These are phyloP conservation scores for Vipera ursinii DNA, from an alignment of 2,797 vertebrate genomes.

Conservation along the genomic window DNA sequence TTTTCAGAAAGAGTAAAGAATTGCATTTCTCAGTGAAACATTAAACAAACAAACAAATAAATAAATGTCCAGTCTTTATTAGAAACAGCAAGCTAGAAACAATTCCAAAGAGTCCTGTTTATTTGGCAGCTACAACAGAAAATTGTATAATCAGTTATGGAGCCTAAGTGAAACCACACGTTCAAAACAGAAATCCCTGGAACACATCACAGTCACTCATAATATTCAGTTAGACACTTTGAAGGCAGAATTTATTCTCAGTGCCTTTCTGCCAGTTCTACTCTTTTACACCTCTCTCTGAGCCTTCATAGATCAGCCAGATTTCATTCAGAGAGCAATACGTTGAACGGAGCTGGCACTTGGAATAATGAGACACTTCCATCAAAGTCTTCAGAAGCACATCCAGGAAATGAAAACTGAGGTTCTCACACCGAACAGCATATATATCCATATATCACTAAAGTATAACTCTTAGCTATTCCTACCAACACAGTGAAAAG, in stretches of 20 bases:
- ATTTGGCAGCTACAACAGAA: slow-evolving; percentile 1
- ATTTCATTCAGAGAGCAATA: neutral
- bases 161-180: slow-evolving; percentile 6
- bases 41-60: neutral
- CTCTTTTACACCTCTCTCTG: neutral
- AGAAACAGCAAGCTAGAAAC: neutral
- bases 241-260: neutral
- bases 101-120: neutral
- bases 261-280: neutral
- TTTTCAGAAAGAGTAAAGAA: neutral
- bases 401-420: neutral
- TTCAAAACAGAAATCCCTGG: neutral
- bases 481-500: neutral
- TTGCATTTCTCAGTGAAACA: neutral
- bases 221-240: neutral
- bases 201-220: neutral
- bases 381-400: neutral
- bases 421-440: neutral
- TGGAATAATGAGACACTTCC: neutral
- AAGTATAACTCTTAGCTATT: neutral
- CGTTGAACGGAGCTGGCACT: neutral
- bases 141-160: slow-evolving; percentile 12
- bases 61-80: neutral
- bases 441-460: neutral
- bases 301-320: neutral